Evolutionary conservation across 1,140 invertebrate species (phyloP).

Genomic region (Pseudomyrmex cubaensis): DNA sequence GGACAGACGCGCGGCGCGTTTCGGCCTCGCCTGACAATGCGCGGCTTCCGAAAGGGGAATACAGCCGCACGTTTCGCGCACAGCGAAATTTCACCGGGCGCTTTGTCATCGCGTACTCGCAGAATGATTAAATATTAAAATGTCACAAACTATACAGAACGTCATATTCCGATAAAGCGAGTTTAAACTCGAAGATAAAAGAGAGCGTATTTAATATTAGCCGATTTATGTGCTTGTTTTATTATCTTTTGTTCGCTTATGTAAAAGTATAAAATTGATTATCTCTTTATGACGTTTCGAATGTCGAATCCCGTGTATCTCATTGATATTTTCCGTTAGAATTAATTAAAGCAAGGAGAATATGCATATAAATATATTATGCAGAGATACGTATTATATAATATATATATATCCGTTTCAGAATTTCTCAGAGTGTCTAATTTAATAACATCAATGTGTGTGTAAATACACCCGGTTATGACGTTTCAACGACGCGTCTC

Average conservation of each 20-base stretch:
- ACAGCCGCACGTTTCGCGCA: too few species aligned
- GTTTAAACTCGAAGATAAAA: conserved; percentile 5
- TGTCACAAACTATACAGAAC: not conserved
- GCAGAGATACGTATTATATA: not conserved
- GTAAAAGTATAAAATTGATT: conserved; percentile 10
- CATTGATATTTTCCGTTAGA: not conserved
- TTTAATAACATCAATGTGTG: conserved; percentile 21
- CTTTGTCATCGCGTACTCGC: conserved; percentile 17
- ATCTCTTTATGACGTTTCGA: not conserved
- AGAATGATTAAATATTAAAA: conserved; percentile 18
- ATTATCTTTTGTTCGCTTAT: not conserved
- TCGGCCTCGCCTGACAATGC: conserved; percentile 38
- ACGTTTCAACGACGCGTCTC: not conserved
- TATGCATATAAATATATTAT: too few species aligned
- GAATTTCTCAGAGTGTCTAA: not conserved
- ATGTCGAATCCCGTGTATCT: not conserved
- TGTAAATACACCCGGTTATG: conserved; percentile 2
- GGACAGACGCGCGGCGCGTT: conserved; percentile 16
- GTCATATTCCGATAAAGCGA: conserved; percentile 4
- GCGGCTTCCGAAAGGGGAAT: conserved; percentile 37
- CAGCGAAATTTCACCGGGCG: not conserved
- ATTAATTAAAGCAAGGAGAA: not conserved
- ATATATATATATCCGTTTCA: not conserved
- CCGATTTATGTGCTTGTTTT: conserved; percentile 11
- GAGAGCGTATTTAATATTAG: not conserved